phyloP scores from a whole-genome alignment of 2,797 vertebrate genomes.

The Hafferia zeledoni region DNA sequence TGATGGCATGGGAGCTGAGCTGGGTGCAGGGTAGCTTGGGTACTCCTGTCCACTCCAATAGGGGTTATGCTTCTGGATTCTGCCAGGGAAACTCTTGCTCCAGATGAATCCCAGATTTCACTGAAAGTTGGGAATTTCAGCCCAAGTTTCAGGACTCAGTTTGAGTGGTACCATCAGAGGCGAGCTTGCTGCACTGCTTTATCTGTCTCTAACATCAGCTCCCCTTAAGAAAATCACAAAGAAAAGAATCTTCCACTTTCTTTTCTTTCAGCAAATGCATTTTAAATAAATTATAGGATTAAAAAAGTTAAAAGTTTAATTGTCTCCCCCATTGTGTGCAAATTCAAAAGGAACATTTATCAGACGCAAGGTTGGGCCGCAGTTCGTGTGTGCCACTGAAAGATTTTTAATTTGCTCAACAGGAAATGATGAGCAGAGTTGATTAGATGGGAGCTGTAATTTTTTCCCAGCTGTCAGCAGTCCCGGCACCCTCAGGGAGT shows the following conservation, averaged over 20 bases:
- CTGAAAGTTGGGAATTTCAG: background rate
- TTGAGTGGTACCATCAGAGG: background rate
- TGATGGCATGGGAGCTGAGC: background rate
- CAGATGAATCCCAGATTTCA: background rate
- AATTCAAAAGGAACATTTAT: conserved; percentile 38
- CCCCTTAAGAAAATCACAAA: background rate
- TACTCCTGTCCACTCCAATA: background rate
- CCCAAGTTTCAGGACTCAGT: rapidly evolving
- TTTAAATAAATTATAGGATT: conserved; percentile 30
- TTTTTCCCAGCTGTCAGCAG: background rate
- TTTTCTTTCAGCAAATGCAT: background rate
- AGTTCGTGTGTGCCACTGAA: background rate
- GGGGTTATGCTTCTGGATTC: background rate
- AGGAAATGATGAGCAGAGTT: conserved; percentile 2
- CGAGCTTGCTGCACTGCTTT: background rate
- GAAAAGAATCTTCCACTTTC: background rate
- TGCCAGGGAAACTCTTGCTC: background rate
- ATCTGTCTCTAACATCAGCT: background rate
- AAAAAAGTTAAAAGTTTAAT: conserved; percentile 25
- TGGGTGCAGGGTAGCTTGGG: background rate
- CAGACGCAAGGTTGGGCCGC: rapidly evolving
- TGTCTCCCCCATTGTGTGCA: background rate
- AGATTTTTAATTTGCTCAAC: conserved; percentile 39
- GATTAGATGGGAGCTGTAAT: conserved; percentile 23
- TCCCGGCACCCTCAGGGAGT: background rate